A percentile compares a stretch with the other conserved stretches of the same genome.
Evolutionary conservation across 53 echinoderm and acorn worm species (phyloP).

Genomic region (Zoroaster sp.): DNA sequence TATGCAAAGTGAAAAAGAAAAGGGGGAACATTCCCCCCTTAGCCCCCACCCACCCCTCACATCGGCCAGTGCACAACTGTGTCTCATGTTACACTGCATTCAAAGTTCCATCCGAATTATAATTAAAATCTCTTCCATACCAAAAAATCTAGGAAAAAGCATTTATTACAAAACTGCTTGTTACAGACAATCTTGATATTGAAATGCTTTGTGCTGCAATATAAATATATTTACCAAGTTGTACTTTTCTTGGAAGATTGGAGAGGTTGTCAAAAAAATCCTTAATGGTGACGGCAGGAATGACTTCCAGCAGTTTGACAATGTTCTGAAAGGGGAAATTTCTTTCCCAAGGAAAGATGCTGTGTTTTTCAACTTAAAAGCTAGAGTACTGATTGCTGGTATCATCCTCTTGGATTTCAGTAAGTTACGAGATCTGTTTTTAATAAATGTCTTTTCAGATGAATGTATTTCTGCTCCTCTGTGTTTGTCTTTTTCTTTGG

Average conservation of each 20-base stretch:
- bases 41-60: no score
- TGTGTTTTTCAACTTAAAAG: not conserved
- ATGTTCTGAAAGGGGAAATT: slow-evolving; percentile 32
- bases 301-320: slow-evolving; percentile 32
- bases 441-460: not conserved
- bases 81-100: no score
- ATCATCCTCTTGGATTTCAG: slow-evolving; percentile 6
- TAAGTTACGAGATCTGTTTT: slow-evolving; percentile 1
- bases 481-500: not conserved
- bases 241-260: not conserved
- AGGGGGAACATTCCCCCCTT: no score
- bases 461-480: not conserved
- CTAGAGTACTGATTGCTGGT: not conserved
- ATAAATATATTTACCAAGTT: not conserved
- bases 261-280: slow-evolving; percentile 32
- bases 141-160: no score
- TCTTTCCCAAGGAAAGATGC: slow-evolving; percentile 35
- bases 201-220: not conserved
- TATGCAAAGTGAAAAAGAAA: no score
- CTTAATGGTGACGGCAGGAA: not conserved
- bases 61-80: no score
- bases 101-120: no score
- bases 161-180: no score
- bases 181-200: not conserved
- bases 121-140: no score